These are phyloP conservation scores for Serripes groenlandicus DNA, from an alignment of 2,888 invertebrate genomes.

Conservation along the genomic window DNA sequence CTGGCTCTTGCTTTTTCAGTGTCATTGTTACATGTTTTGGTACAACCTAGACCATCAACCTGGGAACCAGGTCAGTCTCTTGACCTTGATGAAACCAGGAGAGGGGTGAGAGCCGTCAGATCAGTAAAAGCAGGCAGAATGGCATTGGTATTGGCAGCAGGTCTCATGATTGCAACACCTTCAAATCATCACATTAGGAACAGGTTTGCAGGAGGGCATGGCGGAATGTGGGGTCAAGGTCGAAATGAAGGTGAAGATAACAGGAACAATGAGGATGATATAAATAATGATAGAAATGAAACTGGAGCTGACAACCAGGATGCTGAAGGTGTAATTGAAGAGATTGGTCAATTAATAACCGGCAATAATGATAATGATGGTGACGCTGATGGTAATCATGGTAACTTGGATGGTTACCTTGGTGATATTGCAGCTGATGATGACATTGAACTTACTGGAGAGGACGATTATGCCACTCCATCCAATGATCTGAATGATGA, in stretches of 20 bases:
- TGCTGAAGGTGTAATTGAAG: constrained; percentile 17
- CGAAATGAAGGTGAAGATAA: not conserved
- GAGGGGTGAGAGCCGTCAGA: constrained; percentile 52
- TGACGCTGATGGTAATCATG: constrained; percentile 3
- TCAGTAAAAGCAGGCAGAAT: constrained; percentile 78
- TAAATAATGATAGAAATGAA: not conserved
- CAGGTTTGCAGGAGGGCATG: constrained; percentile 20
- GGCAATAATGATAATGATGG: constrained; percentile 35
- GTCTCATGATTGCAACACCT: constrained; percentile 85
- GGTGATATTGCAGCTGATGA: constrained; percentile 57
- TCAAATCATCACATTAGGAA: constrained; percentile 79
- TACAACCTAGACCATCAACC: constrained; percentile 86
- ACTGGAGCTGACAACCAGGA: constrained; percentile 34
- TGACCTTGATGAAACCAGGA: constrained; percentile 31
- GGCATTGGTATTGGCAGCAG: constrained; percentile 86
- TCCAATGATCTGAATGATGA: constrained; percentile 50
- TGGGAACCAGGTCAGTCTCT: constrained; percentile 74
- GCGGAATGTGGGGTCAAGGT: constrained; percentile 11
- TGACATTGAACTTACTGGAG: not conserved
- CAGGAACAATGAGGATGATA: constrained; percentile 26
- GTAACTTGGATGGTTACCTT: constrained; percentile 38
- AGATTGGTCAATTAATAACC: constrained; percentile 25
- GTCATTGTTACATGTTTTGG: constrained; percentile 87
- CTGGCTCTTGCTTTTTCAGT: constrained; percentile 87
- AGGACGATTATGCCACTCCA: too few relatives aligned